Conservation (phyloP, 2,113 vertebrate genomes). For the Corythornis cristatus region DNA sequence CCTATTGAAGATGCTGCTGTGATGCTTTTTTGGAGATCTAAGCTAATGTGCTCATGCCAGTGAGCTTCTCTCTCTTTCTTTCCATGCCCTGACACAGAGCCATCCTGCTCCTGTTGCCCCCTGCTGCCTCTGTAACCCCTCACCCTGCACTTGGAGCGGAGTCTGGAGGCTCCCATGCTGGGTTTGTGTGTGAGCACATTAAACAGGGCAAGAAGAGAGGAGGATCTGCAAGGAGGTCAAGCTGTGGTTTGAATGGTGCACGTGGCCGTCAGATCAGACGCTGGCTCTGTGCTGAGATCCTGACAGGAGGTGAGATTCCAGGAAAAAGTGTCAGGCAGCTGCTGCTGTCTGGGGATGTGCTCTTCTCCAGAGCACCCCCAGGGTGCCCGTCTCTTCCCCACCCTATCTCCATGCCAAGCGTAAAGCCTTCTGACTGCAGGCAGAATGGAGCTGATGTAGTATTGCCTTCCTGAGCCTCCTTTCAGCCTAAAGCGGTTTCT, state of each 20-base stretch:
- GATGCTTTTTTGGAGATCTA: background rate
- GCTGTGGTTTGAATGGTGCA: background rate
- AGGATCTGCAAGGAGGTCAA: background rate
- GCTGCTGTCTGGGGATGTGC: rapidly evolving
- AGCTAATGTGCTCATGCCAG: rapidly evolving
- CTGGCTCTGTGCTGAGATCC: background rate
- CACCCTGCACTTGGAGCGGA: background rate
- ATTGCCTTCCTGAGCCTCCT: background rate
- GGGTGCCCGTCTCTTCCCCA: background rate
- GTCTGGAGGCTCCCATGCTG: rapidly evolving
- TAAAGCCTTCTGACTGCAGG: background rate
- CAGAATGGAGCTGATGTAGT: background rate
- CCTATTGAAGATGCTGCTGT: background rate
- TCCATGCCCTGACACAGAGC: background rate
- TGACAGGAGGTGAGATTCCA: background rate
- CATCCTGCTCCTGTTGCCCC: background rate
- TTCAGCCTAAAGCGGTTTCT: background rate
- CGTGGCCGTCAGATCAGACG: background rate
- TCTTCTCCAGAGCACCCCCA: background rate
- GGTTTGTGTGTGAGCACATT: background rate
- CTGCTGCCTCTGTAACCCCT: rapidly evolving
- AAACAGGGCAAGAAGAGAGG: background rate
- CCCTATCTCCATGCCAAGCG: rapidly evolving
- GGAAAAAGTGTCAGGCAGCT: rapidly evolving
- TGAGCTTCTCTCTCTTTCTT: background rate